Base-by-base conservation (phyloP, 2,797 vertebrate genomes). In the Phrynocephalus forsythii region DNA sequence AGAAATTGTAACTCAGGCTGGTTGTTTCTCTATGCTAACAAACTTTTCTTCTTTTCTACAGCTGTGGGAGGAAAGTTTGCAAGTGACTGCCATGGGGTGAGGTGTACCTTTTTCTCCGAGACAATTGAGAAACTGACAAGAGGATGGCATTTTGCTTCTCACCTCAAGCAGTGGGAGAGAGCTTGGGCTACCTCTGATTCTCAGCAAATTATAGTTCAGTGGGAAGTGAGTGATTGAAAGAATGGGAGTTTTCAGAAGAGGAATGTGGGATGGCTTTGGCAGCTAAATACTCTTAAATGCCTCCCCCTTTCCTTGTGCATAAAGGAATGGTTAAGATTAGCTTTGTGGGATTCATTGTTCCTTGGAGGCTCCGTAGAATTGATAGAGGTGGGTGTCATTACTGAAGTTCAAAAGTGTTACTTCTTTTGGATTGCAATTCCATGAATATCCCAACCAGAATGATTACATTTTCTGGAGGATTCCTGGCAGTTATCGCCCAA, bases 191-290 rank as follows among this genome's bases (percentile, higher is more conserved):
- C 52, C 52, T 56, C 52, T 56, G 52, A 56, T 33, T 13, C 11
- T 79, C 18, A 20, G 28, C 9, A 79, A 79, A 24, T 28, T 60
- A 79, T 50, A 63, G 30, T 60, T 80, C 30, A 63, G 3, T 67
- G 63, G 18, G 77, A 26, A 48, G 63, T 6, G 26, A 30, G 2
- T 30, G 68, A 30, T 9, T 63, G 52, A 48, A 76, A 91, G 28
- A 33, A 67, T n/a, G 9, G 0, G 0, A 8, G 76, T 18, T 90
- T 75, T 67, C 77, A 24, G 0, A 0, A 66, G 71, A 86, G 1
- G 7, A 33, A 56, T 56, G 52, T 33, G 28, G n/a, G 69, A 75
- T 75, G 30, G 30, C 16, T 16, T 44, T 20, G 16, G 15, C 72
- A 38, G 18, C 72, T 75, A 8, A 9, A 38, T 18, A 75, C 7